These are phyloP conservation scores for Bilobella aurantiaca DNA, from an alignment of 1,140 invertebrate genomes.

Conservation along the genomic window DNA sequence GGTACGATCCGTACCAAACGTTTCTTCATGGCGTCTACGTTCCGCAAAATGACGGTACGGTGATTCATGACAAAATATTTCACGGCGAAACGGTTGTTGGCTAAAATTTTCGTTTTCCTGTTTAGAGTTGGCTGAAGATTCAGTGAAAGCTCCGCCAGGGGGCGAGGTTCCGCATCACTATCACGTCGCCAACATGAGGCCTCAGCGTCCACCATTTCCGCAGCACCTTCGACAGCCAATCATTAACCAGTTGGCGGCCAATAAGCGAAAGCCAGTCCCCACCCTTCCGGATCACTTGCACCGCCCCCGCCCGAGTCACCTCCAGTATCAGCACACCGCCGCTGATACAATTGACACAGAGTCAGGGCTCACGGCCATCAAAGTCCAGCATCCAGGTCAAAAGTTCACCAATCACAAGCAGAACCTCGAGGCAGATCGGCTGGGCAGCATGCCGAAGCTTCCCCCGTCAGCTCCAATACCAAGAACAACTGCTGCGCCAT, in stretches of 20 bases:
- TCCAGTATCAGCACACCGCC: conserved; percentile 33
- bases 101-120: background rate
- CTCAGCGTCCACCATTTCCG: background rate
- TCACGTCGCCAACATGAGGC: background rate
- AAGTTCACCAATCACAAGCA: conserved; percentile 9
- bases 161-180: background rate
- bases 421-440: conserved; percentile 14
- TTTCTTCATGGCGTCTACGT: conserved; percentile 34
- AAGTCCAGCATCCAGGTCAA: conserved; percentile 21
- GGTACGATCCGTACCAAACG: conserved; percentile 34
- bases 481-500: background rate
- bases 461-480: conserved; percentile 3
- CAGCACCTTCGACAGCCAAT: background rate
- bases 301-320: conserved; percentile 30
- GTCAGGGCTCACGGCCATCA: conserved; percentile 20
- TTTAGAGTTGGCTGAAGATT: background rate
- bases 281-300: conserved; percentile 30
- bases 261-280: conserved; percentile 21
- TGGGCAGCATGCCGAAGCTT: background rate
- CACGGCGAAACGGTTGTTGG: background rate
- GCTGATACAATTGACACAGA: conserved; percentile 29
- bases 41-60: conserved; percentile 6
- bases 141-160: background rate
- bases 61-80: background rate
- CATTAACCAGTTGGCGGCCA: background rate